Base-by-base conservation (phyloP, 2,113 vertebrate species). In the Tor tambroides region DNA sequence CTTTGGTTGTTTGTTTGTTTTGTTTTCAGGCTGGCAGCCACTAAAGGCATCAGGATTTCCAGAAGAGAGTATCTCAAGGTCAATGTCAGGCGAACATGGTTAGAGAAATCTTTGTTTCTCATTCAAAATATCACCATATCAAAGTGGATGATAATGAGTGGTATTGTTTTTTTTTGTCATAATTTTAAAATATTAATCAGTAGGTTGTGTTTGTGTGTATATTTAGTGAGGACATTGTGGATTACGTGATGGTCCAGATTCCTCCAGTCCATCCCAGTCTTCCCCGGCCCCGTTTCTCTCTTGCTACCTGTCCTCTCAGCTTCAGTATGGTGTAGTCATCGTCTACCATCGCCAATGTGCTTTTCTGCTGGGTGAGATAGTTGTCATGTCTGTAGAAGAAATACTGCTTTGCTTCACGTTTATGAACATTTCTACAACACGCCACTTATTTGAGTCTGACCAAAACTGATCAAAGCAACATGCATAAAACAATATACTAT, bases 261-360 rank as follows among this genome's bases (percentile, higher is more conserved):
- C 92, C 93, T 5, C 89, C 96, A 1, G 88, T 87, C 0, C 85
- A 86, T n/a, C 93, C 93, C 0, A 91, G 92, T 51, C 90, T 91
- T 3, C 93, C 95, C 0, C 91, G 89, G 61, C 96, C 96, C 23
- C 95, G 95, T 15, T 96, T 97, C 92, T 96, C 96, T 7, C 95
- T 97, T 35, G n/a, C n/a, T 97, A 97, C 80, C 94, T 97, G 80
- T 96, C 96, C 0, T 95, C 95, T 5, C 96, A 96, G 92, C 94
- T 97, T 77, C 96, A 96, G 92, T 96, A 95, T 0, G 96, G 96
- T 0, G 94, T 96, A 71, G 90, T 97, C 38, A 91, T 95, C 0
- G 95, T 97, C 54, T 97, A 95, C 88, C 94, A 88, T 86, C 93
- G 92, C 8, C 96, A 97, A 87, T 97, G 96, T 92, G 93, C 92